Evolutionary conservation across 2,888 invertebrate genomes (phyloP).

Genomic region (Ctena decussata): DNA sequence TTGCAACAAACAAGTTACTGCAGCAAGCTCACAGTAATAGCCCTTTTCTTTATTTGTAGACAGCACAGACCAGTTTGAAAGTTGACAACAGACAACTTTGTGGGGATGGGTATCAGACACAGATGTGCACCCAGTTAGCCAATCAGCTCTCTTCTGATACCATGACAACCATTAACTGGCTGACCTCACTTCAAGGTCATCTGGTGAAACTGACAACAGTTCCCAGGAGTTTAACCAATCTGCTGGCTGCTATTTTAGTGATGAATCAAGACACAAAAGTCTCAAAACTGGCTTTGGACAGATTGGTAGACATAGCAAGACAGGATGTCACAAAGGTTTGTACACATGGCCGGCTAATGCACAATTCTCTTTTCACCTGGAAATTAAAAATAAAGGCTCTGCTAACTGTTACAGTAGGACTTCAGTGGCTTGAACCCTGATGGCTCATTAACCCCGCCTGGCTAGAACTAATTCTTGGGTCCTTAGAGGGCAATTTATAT

Average conservation of each 20-base stretch:
- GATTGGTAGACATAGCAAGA: conserved; percentile 69
- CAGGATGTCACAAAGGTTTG: conserved; percentile 71
- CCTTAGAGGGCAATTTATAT: too few relatives aligned
- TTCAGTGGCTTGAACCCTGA: too few relatives aligned
- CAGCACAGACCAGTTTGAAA: background rate
- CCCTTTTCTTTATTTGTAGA: too few relatives aligned
- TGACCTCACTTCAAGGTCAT: conserved; percentile 34
- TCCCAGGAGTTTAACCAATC: conserved; percentile 59
- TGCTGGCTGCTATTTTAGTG: conserved; percentile 68
- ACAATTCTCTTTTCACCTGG: too few relatives aligned
- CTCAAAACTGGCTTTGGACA: conserved; percentile 55
- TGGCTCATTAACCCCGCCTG: too few relatives aligned
- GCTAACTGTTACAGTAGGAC: too few relatives aligned
- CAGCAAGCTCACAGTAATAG: too few relatives aligned
- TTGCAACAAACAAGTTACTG: too few relatives aligned
- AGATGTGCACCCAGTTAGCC: conserved; percentile 50
- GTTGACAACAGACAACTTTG: background rate
- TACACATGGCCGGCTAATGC: background rate
- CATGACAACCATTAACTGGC: conserved; percentile 30
- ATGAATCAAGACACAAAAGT: conserved; percentile 44
- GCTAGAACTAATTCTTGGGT: too few relatives aligned
- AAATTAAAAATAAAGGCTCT: too few relatives aligned
- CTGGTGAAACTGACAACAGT: conserved; percentile 49
- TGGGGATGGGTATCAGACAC: conserved; percentile 19
- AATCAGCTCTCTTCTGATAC: conserved; percentile 24